Evolutionary conservation across 2,113 vertebrate genomes (phyloP).

Genomic region (Eudyptes chrysolophus): DNA sequence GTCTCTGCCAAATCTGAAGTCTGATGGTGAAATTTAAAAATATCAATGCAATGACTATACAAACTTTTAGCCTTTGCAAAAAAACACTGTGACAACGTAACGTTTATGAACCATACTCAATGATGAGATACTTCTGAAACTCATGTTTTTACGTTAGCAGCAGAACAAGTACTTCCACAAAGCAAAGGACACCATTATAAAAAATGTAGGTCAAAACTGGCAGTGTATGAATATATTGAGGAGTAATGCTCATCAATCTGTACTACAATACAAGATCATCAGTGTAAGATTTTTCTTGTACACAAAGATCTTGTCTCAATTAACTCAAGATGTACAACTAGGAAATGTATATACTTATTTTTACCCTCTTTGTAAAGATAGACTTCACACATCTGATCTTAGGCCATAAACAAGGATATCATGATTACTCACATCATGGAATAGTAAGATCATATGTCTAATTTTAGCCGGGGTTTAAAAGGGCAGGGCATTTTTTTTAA

Average conservation of each 20-base stretch:
- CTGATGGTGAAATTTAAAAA: neutral
- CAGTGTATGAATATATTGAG: neutral
- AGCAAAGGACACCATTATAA: neutral
- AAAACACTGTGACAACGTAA: fast-evolving
- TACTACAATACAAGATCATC: neutral
- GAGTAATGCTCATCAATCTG: neutral
- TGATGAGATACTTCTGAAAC: neutral
- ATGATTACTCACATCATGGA: neutral
- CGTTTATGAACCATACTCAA: neutral
- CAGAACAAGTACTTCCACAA: neutral
- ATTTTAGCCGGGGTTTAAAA: neutral
- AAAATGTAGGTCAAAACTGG: neutral
- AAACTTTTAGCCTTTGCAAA: neutral
- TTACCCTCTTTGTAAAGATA: neutral
- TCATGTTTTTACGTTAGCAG: neutral
- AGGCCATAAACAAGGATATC: neutral
- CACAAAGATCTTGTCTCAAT: neutral
- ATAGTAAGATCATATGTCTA: neutral
- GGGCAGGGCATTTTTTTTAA: neutral
- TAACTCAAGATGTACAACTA: neutral
- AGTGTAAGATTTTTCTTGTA: neutral
- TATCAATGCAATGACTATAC: neutral
- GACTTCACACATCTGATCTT: neutral
- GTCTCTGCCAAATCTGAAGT: neutral
- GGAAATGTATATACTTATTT: neutral